Conservation (phyloP, 2,797 vertebrate species). For the Diglossa cyanea region DNA sequence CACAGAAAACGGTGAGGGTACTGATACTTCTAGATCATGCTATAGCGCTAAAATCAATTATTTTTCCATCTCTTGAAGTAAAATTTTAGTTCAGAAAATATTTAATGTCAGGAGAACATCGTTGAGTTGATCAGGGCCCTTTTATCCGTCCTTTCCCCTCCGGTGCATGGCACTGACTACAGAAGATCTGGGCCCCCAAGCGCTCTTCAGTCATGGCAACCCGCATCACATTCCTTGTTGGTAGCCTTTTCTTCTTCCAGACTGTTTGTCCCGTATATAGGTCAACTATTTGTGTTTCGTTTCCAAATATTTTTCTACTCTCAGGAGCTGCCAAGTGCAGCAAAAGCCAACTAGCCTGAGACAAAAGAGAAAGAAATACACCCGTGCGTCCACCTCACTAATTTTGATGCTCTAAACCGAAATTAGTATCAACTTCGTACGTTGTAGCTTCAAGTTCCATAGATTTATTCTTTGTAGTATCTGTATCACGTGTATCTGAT, state of each 20-base stretch:
- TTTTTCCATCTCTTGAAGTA: not conserved
- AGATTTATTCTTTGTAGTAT: not conserved
- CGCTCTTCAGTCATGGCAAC: accelerated
- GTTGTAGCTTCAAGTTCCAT: not conserved
- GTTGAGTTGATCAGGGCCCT: no score
- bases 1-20: not conserved
- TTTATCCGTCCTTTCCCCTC: not conserved
- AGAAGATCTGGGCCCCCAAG: accelerated
- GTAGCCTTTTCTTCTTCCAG: no score
- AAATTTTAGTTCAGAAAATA: not conserved
- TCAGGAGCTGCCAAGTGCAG: not conserved
- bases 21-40: accelerated
- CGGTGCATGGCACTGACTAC: not conserved
- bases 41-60: accelerated
- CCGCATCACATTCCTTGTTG: no score
- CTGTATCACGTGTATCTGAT: not conserved
- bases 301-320: not conserved
- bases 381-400: accelerated
- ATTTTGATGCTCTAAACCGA: not conserved
- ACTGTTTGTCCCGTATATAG: accelerated
- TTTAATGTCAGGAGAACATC: accelerated
- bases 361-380: not conserved
- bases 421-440: accelerated
- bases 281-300: accelerated
- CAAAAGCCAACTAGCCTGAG: accelerated